Evolutionary conservation across 2,797 vertebrate species (phyloP).

Genomic region (Xiphorhynchus erythropygius): DNA sequence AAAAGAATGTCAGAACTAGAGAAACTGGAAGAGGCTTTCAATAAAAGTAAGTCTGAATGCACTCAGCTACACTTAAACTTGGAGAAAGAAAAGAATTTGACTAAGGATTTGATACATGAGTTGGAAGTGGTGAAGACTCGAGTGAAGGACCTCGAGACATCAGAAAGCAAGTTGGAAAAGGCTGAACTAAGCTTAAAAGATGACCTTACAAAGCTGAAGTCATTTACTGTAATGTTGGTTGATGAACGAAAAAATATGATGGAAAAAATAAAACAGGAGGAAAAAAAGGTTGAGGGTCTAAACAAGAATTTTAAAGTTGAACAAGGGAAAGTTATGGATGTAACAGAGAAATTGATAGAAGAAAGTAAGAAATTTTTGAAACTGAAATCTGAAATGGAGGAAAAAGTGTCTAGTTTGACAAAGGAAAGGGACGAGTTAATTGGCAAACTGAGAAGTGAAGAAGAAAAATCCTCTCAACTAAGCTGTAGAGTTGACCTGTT

Average conservation of each 20-base stretch:
- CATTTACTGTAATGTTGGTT: slow-evolving; percentile 89
- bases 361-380: slow-evolving; percentile 95
- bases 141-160: slow-evolving; percentile 88
- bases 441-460: slow-evolving; percentile 81
- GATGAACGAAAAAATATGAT: slow-evolving; percentile 92
- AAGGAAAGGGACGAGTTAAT: slow-evolving; percentile 87
- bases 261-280: slow-evolving; percentile 90
- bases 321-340: slow-evolving; percentile 91
- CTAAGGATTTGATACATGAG: slow-evolving; percentile 86
- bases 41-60: slow-evolving; percentile 86
- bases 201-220: slow-evolving; percentile 92
- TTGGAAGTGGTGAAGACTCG: slow-evolving; percentile 85
- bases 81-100: slow-evolving; percentile 87
- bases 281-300: slow-evolving; percentile 86
- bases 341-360: slow-evolving; percentile 95
- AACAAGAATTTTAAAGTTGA: slow-evolving; percentile 88
- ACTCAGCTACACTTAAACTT: slow-evolving; percentile 85
- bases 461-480: slow-evolving; percentile 85
- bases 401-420: slow-evolving; percentile 81
- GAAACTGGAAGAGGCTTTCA: slow-evolving; percentile 88
- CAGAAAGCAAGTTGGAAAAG: slow-evolving; percentile 86
- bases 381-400: slow-evolving; percentile 93
- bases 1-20: slow-evolving; percentile 92
- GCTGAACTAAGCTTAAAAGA: slow-evolving; percentile 88
- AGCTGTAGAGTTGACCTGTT: slow-evolving; percentile 79